A percentile compares a stretch with the other conserved stretches of the same genome.
Conservation (phyloP, 2,113 vertebrate genomes). For the Chlorodrepanis virens region DNA sequence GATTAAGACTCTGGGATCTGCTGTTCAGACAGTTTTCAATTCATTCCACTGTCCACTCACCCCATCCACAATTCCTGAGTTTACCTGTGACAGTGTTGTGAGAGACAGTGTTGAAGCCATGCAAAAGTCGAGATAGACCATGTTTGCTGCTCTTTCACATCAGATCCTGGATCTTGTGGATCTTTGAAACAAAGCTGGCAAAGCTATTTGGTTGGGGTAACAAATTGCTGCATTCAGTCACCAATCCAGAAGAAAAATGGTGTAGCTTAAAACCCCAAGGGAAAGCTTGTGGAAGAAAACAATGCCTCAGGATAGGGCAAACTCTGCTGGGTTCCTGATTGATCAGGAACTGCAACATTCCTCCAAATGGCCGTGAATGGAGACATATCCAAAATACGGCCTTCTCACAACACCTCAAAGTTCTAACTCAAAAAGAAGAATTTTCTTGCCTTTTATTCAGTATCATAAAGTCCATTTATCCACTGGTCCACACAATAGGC, state of each 20-base stretch:
- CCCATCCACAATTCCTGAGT: neutral
- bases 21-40: neutral
- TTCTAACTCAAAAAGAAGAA: neutral
- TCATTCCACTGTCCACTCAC: neutral
- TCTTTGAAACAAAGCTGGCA: neutral
- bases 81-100: neutral
- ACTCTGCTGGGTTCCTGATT: neutral
- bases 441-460: neutral
- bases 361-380: neutral
- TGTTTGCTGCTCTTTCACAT: neutral
- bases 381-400: neutral
- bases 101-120: neutral
- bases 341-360: neutral
- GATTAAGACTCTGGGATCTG: neutral
- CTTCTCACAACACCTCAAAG: neutral
- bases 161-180: neutral
- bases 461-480: neutral
- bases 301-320: neutral
- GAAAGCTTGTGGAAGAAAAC: neutral
- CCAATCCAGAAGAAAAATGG: neutral
- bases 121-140: fast-evolving
- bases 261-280: neutral
- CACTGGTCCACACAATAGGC: neutral
- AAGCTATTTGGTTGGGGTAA: neutral
- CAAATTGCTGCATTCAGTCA: neutral